phyloP scores from a whole-genome alignment of 2,797 vertebrate species.

The Rousettus madagascariensis region DNA sequence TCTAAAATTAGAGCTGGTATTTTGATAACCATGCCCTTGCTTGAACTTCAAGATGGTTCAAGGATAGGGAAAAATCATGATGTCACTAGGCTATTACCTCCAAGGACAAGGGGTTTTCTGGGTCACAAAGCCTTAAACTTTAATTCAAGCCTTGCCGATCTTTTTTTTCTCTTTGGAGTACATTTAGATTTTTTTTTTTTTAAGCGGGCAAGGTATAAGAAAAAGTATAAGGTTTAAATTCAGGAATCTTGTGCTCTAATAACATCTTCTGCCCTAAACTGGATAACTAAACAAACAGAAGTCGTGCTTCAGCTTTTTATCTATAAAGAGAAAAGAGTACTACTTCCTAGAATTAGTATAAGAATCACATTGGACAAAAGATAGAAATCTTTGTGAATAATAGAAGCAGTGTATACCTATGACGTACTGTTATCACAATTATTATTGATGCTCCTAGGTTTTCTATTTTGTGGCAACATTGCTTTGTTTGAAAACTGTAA shows the following conservation, averaged over 20 bases:
- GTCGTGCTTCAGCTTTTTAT: neutral
- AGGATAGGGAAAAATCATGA: neutral
- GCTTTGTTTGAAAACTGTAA: neutral
- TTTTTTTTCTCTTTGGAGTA: neutral
- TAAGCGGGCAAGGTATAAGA: neutral
- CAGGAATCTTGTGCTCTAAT: neutral
- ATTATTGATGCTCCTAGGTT: neutral
- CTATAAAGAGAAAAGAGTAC: neutral
- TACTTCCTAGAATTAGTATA: neutral
- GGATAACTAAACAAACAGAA: neutral
- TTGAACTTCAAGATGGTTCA: slow-evolving; percentile 60
- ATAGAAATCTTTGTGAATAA: neutral
- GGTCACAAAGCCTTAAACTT: neutral
- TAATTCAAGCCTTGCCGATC: neutral
- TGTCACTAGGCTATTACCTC: neutral
- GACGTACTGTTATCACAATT: neutral
- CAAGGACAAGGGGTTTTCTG: neutral
- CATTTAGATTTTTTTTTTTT: neutral
- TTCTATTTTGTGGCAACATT: neutral
- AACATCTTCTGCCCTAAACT: neutral
- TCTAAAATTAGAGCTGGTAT: slow-evolving; percentile 76
- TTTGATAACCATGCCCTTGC: slow-evolving; percentile 57
- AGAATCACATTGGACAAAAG: neutral
- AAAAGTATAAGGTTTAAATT: neutral
- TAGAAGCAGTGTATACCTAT: neutral